These are phyloP conservation scores for Anthopleura xanthogrammica DNA, from an alignment of 92 coral and sea anemone species.

Conservation along the genomic window DNA sequence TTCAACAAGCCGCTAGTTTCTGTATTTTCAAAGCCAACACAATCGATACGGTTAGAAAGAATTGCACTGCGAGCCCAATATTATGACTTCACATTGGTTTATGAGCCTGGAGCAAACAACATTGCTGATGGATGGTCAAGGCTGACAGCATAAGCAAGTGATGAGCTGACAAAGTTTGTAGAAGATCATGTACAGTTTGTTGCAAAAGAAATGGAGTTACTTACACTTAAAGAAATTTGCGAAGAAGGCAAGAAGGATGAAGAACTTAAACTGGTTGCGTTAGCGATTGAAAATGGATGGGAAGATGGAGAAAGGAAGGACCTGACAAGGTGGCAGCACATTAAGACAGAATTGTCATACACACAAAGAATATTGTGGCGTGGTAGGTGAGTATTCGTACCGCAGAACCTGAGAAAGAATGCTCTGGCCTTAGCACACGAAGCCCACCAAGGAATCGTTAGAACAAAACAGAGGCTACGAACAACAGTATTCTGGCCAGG, in stretches of 20 bases:
- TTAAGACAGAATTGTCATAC: too few species aligned
- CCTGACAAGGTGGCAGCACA: too few species aligned
- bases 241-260: background rate
- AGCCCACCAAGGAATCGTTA: too few species aligned
- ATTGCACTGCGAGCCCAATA: slow-evolving; percentile 7
- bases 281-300: too few species aligned
- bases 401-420: too few species aligned
- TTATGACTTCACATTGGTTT: slow-evolving; percentile 28
- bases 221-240: slow-evolving; percentile 7
- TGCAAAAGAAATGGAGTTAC: slow-evolving; percentile 1
- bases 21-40: background rate
- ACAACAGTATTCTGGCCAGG: too few species aligned
- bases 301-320: too few species aligned
- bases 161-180: background rate
- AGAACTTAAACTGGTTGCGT: background rate
- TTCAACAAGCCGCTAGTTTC: slow-evolving; percentile 33
- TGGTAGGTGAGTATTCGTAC: too few species aligned
- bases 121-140: slow-evolving; percentile 38
- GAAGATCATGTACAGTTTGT: slow-evolving; percentile 24
- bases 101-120: slow-evolving; percentile 24
- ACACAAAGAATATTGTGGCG: too few species aligned
- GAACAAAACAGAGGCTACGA: too few species aligned
- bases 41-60: slow-evolving; percentile 16
- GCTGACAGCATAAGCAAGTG: background rate
- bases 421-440: too few species aligned